phyloP scores from a whole-genome alignment of 2,797 vertebrate genomes.

The Lophotriccus pileatus region DNA sequence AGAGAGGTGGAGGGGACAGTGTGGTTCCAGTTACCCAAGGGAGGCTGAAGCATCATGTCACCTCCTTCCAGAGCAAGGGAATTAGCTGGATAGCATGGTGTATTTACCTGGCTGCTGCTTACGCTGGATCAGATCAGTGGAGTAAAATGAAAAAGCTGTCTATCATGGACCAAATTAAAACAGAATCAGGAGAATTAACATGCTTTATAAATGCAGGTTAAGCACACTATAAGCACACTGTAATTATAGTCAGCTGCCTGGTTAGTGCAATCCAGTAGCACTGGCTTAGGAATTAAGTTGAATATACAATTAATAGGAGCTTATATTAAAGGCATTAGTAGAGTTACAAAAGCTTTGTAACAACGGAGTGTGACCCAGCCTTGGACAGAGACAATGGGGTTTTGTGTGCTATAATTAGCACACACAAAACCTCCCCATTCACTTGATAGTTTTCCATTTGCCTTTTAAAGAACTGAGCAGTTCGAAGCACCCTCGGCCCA shows the following conservation, averaged over 20 bases:
- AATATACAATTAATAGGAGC: slow-evolving; percentile 73
- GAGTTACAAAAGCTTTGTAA: slow-evolving; percentile 71
- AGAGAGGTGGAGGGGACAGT: background rate
- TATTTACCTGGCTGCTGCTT: background rate
- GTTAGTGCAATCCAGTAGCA: slow-evolving; percentile 44
- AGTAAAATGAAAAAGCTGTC: slow-evolving; percentile 14
- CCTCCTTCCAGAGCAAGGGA: background rate
- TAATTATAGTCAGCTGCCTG: slow-evolving; percentile 69
- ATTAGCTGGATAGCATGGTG: background rate
- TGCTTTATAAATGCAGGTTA: slow-evolving; percentile 64
- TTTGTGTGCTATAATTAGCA: slow-evolving; percentile 59
- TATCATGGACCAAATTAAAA: slow-evolving; percentile 57
- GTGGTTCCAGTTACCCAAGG: background rate
- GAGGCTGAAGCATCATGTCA: background rate
- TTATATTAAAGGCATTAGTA: slow-evolving; percentile 72
- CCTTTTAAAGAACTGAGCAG: background rate
- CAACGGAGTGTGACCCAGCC: slow-evolving; percentile 54
- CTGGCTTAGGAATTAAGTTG: slow-evolving; percentile 64
- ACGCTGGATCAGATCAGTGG: background rate
- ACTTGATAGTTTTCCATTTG: slow-evolving; percentile 6
- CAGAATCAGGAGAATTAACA: slow-evolving; percentile 37
- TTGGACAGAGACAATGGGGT: slow-evolving; percentile 22
- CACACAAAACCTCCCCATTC: background rate
- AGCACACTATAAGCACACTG: slow-evolving; percentile 68
- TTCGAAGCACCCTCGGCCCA: background rate